Percentiles rank a stretch among this genome's conserved stretches.
phyloP scores from a whole-genome alignment of 2,797 vertebrate species.

The Myiotriccus ornatus region DNA sequence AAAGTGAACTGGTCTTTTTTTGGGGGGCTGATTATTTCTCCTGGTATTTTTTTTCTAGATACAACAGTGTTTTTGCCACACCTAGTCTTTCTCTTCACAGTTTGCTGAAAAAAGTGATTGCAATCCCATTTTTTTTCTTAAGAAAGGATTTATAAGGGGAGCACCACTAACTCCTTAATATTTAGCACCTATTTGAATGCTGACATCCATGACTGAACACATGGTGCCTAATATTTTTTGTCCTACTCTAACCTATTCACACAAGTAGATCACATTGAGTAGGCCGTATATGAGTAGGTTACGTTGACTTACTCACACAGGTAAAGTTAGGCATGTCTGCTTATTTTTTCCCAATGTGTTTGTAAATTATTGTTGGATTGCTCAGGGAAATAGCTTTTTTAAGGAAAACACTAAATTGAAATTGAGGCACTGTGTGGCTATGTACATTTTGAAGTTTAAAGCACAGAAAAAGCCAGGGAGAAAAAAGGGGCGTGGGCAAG shows the following conservation, averaged over 20 bases:
- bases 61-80: neutral
- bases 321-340: neutral
- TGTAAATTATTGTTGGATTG: neutral
- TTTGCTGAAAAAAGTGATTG: neutral
- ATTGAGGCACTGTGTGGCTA: neutral
- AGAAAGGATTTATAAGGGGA: neutral
- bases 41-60: neutral
- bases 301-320: neutral
- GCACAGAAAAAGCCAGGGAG: neutral
- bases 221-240: neutral
- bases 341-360: neutral
- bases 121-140: neutral
- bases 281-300: neutral
- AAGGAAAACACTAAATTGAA: neutral
- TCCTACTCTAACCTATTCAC: neutral
- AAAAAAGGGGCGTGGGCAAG: fast-evolving
- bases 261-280: neutral
- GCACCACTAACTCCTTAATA: neutral
- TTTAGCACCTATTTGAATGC: neutral
- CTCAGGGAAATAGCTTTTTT: neutral
- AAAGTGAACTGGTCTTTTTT: neutral
- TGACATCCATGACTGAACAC: neutral
- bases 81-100: neutral
- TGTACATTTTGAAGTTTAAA: neutral
- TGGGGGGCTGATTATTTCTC: neutral